These are phyloP conservation scores for Andrena dorsata DNA, from an alignment of 2,888 invertebrate species.

Conservation along the genomic window DNA sequence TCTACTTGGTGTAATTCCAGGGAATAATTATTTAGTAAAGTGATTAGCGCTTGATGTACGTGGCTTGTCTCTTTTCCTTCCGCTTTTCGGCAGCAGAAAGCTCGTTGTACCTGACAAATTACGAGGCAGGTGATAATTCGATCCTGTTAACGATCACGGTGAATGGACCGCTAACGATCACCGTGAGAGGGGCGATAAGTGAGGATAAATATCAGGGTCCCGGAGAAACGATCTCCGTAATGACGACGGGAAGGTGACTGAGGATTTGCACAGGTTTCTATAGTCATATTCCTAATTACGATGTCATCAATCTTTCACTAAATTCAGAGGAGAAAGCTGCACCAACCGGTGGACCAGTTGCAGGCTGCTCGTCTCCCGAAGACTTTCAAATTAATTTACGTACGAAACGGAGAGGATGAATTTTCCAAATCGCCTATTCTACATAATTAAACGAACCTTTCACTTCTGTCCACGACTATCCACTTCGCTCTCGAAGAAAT, in stretches of 20 bases:
- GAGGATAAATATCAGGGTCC: slow-evolving; percentile 10
- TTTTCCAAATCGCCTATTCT: not conserved
- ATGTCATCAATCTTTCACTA: slow-evolving; percentile 67
- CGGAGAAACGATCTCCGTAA: slow-evolving; percentile 1
- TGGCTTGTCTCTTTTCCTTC: too few relatives aligned
- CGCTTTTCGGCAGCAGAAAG: too few relatives aligned
- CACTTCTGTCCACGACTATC: too few relatives aligned
- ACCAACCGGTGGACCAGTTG: slow-evolving; percentile 43
- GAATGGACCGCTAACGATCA: slow-evolving; percentile 39
- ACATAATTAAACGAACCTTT: too few relatives aligned
- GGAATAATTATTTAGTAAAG: too few relatives aligned
- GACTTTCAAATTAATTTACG: slow-evolving; percentile 66
- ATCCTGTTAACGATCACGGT: slow-evolving; percentile 18
- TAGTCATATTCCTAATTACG: slow-evolving; percentile 39
- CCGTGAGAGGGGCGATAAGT: slow-evolving; percentile 19
- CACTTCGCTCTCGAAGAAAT: too few relatives aligned
- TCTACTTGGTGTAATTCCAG: too few relatives aligned
- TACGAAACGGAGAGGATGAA: slow-evolving; percentile 23
- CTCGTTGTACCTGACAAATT: slow-evolving; percentile 8
- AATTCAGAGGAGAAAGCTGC: slow-evolving; percentile 70
- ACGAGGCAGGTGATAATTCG: slow-evolving; percentile 34
- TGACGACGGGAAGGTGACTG: slow-evolving; percentile 29
- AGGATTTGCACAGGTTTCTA: slow-evolving; percentile 10
- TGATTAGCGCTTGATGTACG: too few relatives aligned
- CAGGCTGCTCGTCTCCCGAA: slow-evolving; percentile 41